These are phyloP conservation scores for Cephonodes hylas DNA, from an alignment of 2,888 invertebrate genomes.

Conservation along the genomic window DNA sequence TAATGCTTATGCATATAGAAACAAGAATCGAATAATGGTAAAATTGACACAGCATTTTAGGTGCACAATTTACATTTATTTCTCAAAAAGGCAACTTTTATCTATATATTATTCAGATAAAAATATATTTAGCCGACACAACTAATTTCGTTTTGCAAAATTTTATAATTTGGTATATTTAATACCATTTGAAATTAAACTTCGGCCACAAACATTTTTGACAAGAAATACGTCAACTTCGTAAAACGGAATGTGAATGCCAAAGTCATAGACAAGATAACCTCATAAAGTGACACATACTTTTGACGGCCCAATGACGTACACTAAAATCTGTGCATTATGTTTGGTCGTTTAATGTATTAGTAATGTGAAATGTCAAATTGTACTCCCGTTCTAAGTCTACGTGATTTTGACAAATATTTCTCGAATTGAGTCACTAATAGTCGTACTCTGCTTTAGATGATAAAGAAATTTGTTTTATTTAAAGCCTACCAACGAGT, in stretches of 20 bases:
- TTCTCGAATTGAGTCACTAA: not conserved
- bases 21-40: too few species aligned
- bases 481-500: not conserved
- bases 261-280: slow-evolving; percentile 10
- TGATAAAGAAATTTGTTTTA: not conserved
- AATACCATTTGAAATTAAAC: not conserved
- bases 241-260: slow-evolving; percentile 2
- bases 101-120: too few species aligned
- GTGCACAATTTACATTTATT: too few species aligned
- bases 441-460: not conserved
- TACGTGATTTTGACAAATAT: slow-evolving; percentile 24
- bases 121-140: too few species aligned
- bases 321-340: not conserved
- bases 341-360: not conserved
- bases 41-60: too few species aligned
- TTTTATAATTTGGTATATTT: not conserved
- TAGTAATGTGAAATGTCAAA: slow-evolving; percentile 23
- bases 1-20: too few species aligned
- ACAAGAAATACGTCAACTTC: not conserved
- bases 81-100: too few species aligned
- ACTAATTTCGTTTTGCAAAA: too few species aligned
- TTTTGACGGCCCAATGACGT: too few species aligned
- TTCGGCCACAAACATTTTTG: not conserved
- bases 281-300: not conserved
- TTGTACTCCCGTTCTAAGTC: slow-evolving; percentile 22